phyloP scores from a whole-genome alignment of 2,888 invertebrate species.

The Polydrusus pterygomalis region DNA sequence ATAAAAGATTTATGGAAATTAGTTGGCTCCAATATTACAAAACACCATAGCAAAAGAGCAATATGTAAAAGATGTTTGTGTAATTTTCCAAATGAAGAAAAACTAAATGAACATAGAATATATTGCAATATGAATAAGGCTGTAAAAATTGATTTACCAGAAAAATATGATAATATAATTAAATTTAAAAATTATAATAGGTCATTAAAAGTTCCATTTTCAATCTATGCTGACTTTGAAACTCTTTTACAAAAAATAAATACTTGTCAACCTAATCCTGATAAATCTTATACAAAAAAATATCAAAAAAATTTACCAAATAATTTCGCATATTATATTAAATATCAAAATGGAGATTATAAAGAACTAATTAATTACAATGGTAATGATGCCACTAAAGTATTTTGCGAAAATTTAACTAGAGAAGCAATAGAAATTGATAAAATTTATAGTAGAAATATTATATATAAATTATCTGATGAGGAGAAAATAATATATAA shows the following conservation, averaged over 20 bases:
- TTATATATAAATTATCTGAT: neutral
- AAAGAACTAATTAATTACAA: neutral
- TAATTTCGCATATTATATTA: neutral
- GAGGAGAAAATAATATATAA: neutral
- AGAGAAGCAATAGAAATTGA: neutral
- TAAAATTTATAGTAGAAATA: neutral
- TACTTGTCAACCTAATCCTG: neutral
- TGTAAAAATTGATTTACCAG: neutral
- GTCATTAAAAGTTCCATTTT: neutral
- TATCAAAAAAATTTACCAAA: slow-evolving; percentile 6
- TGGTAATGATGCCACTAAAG: neutral
- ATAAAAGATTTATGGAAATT: slow-evolving; percentile 5
- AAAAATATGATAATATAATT: slow-evolving; percentile 5
- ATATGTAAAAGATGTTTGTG: neutral
- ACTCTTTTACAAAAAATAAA: neutral
- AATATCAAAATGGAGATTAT: neutral
- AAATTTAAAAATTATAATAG: neutral
- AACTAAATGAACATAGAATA: neutral
- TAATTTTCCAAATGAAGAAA: neutral
- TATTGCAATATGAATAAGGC: slow-evolving; percentile 1
- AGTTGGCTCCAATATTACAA: neutral
- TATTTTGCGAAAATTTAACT: slow-evolving; percentile 1
- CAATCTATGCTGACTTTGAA: slow-evolving; percentile 1
- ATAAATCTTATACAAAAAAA: neutral
- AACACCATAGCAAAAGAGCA: neutral